These are phyloP conservation scores for Magallana gigas DNA, from an alignment of 1,140 invertebrate species.

Conservation along the genomic window DNA sequence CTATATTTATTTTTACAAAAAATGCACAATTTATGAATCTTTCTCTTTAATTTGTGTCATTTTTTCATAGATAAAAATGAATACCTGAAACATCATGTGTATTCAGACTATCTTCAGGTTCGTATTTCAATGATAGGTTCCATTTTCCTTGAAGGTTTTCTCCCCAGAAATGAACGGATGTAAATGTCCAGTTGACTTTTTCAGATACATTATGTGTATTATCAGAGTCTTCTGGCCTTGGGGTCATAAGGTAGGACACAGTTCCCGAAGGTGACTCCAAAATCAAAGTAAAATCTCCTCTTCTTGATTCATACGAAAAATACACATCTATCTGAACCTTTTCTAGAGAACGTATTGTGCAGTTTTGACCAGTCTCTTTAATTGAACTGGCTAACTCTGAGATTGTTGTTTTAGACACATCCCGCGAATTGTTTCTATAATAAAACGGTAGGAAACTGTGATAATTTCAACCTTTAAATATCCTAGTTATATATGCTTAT, in stretches of 20 bases:
- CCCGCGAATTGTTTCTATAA: too few relatives aligned
- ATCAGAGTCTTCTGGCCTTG: not conserved
- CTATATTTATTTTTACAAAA: not conserved
- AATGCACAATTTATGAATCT: not conserved
- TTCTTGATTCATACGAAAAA: not conserved
- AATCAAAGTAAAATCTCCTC: not conserved
- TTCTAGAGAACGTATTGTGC: not conserved
- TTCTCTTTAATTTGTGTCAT: too few relatives aligned
- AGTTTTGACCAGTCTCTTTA: not conserved
- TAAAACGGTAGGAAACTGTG: too few relatives aligned
- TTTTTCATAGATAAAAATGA: not conserved
- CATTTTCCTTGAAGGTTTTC: not conserved
- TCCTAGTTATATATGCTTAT: too few relatives aligned
- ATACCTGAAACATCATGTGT: not conserved
- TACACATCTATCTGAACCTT: not conserved
- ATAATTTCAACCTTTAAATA: too few relatives aligned
- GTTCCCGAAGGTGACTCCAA: slow-evolving; percentile 6
- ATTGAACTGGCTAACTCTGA: too few relatives aligned
- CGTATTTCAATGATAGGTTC: not conserved
- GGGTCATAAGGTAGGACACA: not conserved
- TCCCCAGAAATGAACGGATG: not conserved
- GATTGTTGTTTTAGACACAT: too few relatives aligned
- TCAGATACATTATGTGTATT: not conserved
- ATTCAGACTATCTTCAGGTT: not conserved
- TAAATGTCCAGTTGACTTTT: not conserved